These are phyloP conservation scores for Oryctes rhinoceros DNA, from an alignment of 1,140 invertebrate genomes.

Conservation along the genomic window DNA sequence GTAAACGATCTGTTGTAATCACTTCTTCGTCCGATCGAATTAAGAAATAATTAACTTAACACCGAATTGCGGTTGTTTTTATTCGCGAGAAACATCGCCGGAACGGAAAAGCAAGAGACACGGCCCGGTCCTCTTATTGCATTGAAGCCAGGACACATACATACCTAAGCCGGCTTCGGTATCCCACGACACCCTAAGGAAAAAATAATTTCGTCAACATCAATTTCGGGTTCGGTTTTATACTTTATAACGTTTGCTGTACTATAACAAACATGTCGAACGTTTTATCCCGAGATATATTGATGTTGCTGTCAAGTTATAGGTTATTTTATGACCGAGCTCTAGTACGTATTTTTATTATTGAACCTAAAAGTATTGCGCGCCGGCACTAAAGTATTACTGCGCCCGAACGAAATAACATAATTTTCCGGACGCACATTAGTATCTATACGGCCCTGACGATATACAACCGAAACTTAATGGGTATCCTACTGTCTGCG, in stretches of 20 bases:
- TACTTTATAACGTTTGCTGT: slow-evolving; percentile 32
- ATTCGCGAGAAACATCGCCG: too few species aligned
- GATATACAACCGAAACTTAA: too few species aligned
- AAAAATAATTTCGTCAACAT: slow-evolving; percentile 3
- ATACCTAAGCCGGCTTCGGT: neutral
- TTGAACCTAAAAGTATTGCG: slow-evolving; percentile 35
- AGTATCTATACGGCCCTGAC: neutral
- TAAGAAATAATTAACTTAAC: too few species aligned
- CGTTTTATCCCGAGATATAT: slow-evolving; percentile 35
- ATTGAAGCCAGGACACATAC: too few species aligned
- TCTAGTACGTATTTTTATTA: slow-evolving; percentile 30
- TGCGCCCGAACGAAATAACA: slow-evolving; percentile 9
- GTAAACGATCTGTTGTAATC: too few species aligned
- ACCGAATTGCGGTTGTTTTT: too few species aligned
- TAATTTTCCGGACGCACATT: slow-evolving; percentile 18
- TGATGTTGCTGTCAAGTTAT: slow-evolving; percentile 31
- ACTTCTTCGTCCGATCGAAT: too few species aligned
- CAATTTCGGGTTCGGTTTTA: slow-evolving; percentile 33
- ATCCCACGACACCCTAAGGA: neutral
- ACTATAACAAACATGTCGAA: slow-evolving; percentile 26
- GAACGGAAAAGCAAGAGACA: too few species aligned
- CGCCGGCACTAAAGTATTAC: slow-evolving; percentile 12
- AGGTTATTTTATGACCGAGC: slow-evolving; percentile 27
- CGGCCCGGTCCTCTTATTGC: too few species aligned
- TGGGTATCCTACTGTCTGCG: too few species aligned